Conservation (phyloP, 35 echinoderm and acorn worm species). For the Anneissia japonica region DNA sequence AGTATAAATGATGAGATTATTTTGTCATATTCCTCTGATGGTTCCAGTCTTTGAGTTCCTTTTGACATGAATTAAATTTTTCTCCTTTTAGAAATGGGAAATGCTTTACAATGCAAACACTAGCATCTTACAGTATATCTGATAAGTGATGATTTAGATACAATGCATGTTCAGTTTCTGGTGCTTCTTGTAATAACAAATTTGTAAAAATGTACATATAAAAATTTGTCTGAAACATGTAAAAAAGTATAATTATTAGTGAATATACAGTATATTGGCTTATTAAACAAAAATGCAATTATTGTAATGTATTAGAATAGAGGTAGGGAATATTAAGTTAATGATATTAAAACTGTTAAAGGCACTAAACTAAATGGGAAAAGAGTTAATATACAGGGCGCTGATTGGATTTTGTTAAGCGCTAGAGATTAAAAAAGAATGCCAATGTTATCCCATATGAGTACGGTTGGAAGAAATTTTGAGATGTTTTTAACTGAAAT, state of each 20-base stretch:
- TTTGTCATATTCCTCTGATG: too few relatives aligned
- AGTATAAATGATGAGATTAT: too few relatives aligned
- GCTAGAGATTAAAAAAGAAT: too few relatives aligned
- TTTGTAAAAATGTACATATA: neutral
- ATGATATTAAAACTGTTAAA: too few relatives aligned
- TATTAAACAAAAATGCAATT: neutral
- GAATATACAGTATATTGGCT: neutral
- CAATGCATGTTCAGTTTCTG: neutral
- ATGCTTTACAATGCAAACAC: neutral
- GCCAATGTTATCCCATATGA: too few relatives aligned
- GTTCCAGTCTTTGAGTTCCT: neutral
- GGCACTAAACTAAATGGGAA: too few relatives aligned
- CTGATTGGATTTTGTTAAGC: too few relatives aligned
- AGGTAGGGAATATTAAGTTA: neutral
- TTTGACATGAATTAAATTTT: neutral
- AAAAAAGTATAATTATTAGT: neutral
- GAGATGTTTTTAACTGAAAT: too few relatives aligned
- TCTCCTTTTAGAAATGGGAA: neutral
- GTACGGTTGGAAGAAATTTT: too few relatives aligned
- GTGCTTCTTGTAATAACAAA: neutral
- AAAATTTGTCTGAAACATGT: neutral
- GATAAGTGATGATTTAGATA: neutral
- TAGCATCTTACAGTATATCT: neutral
- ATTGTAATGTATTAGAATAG: neutral
- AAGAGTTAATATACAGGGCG: too few relatives aligned